Evolutionary conservation across 2,113 vertebrate species (phyloP).

Genomic region (Electrona antarctica): DNA sequence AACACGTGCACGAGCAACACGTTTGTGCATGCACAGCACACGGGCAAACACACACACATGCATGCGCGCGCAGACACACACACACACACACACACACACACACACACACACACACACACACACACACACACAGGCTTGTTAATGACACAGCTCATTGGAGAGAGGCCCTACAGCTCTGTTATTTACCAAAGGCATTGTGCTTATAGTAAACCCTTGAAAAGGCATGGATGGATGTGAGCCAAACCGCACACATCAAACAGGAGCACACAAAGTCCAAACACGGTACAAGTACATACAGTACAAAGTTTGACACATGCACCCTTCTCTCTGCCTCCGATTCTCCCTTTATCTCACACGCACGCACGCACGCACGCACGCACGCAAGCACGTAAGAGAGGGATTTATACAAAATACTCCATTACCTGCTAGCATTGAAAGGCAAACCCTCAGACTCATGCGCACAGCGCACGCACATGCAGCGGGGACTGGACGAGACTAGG

Average conservation of each 20-base stretch:
- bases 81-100: background rate
- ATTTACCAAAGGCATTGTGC: no score
- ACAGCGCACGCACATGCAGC: constrained; percentile 1
- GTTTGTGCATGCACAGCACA: constrained; percentile 6
- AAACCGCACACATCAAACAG: background rate
- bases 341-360: background rate
- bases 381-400: no score
- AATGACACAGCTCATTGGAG: constrained; percentile 64
- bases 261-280: background rate
- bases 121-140: constrained; percentile 40
- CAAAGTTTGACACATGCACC: background rate
- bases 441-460: constrained; percentile 9
- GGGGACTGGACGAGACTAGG: constrained; percentile 47
- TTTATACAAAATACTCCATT: no score
- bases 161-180: no score
- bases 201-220: no score
- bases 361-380: no score
- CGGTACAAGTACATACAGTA: background rate
- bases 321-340: background rate
- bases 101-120: constrained; percentile 13
- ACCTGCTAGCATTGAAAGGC: no score
- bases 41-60: constrained; percentile 14
- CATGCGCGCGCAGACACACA: background rate
- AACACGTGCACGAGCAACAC: no score
- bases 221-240: background rate